phyloP scores from a whole-genome alignment of 2,113 vertebrate species.

The Vicugna pacos region DNA sequence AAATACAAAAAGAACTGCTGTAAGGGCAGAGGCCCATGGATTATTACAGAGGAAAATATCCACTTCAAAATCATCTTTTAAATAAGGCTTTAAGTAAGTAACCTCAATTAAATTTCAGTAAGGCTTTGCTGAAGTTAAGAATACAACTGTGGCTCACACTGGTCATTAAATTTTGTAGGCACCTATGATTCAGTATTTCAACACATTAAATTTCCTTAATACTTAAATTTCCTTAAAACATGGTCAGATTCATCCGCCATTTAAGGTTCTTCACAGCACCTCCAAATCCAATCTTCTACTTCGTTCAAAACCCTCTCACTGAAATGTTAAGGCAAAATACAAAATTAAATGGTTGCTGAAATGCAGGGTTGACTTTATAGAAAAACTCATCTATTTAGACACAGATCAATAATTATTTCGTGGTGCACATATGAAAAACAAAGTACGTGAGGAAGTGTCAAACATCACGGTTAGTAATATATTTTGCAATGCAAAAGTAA shows the following conservation, averaged over 20 bases:
- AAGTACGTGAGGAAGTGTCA: constrained; percentile 48
- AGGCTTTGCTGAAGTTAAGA: not conserved
- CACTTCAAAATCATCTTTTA: constrained; percentile 40
- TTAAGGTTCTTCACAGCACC: not conserved
- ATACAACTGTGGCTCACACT: not conserved
- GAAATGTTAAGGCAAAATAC: not conserved
- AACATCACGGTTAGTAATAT: constrained; percentile 29
- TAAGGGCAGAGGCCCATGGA: not conserved
- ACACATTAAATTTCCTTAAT: not conserved
- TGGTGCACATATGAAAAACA: not conserved
- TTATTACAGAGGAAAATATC: not conserved
- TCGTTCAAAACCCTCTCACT: not conserved
- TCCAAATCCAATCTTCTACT: not conserved
- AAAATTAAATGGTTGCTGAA: not conserved
- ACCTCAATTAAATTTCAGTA: constrained; percentile 43
- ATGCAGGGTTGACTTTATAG: not conserved
- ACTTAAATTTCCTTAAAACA: constrained; percentile 7
- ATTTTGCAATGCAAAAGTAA: constrained; percentile 66
- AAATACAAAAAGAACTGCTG: not conserved
- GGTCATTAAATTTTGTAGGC: not conserved
- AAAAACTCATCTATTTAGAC: constrained; percentile 39
- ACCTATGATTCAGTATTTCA: not conserved
- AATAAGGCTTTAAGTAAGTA: not conserved
- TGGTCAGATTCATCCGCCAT: not conserved
- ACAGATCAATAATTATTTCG: constrained; percentile 54